These are phyloP conservation scores for Pituophis catenifer DNA, from an alignment of 2,113 vertebrate genomes.

Conservation along the genomic window DNA sequence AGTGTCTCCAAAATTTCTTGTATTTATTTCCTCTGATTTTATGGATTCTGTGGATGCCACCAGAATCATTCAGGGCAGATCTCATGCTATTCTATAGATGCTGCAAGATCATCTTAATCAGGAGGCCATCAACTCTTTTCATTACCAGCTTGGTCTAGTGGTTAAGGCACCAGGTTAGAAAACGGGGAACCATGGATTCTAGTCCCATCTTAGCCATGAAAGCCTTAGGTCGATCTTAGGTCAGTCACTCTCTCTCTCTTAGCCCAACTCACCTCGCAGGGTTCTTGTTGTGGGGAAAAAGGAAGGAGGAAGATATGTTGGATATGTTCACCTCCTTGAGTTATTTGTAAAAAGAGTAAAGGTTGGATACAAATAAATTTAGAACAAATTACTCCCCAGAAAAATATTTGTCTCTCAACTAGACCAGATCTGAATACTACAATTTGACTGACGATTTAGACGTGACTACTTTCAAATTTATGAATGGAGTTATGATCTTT, in stretches of 20 bases:
- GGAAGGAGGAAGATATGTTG: neutral
- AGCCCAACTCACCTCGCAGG: neutral
- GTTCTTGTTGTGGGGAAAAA: neutral
- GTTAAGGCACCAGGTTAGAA: neutral
- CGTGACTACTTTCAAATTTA: neutral
- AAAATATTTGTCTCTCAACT: neutral
- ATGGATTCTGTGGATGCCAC: neutral
- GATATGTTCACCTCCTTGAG: neutral
- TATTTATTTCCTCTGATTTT: neutral
- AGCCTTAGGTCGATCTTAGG: neutral
- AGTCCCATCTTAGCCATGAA: neutral
- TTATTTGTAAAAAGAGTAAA: neutral
- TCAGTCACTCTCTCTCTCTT: neutral
- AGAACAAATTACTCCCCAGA: neutral
- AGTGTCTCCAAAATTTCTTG: neutral
- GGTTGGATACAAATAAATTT: neutral
- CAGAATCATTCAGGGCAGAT: neutral
- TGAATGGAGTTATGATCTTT: neutral
- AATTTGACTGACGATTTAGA: neutral
- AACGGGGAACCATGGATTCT: neutral
- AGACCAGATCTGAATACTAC: neutral
- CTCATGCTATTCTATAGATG: neutral
- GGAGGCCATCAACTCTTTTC: neutral
- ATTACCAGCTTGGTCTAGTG: neutral
- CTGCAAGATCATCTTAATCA: neutral